Evolutionary conservation across 2,797 vertebrate genomes (phyloP), one percentile per base, ranked within the genome.

Genomic region (Potorous gilbertii): DNA sequence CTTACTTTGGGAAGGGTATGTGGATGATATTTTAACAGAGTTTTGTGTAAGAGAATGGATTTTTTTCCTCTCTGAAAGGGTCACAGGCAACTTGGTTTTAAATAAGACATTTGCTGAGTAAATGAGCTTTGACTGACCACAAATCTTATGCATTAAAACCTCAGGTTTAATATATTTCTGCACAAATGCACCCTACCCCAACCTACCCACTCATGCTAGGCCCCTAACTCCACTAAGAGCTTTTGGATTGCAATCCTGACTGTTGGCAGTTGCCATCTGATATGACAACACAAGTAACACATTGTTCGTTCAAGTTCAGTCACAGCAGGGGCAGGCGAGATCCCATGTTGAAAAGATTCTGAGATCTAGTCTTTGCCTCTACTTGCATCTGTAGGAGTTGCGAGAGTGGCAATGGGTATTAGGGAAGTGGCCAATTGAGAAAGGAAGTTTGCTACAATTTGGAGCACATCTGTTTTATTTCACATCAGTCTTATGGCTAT

Each of bases 401-500:
- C 94, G 94, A 95, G 95, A 94, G 52, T 96, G 97, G 81, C 95
- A 90, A 92, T 97, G 97, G 95, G 93, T 87, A 92, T 95, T 93
- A 87, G 56, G 91, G 93, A 96, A 97, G 97, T 97, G 93, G 91
- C 66, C 94, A 95, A 97, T 95, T 94, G 89, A 16, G 91, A 90
- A 96, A 95, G 28, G 95, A 97, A 95, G 52, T 21, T 94, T 95
- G 95, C 89, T 96, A 90, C 96, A 93, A 98, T 98, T 98, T 98
- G 96, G 94, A 98, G 90, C 97, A 98, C 98, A 98, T 98, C 98
- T 98, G 98, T 97, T 98, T 98, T 97, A 97, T 97, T 98, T 98
- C 97, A 98, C 93, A 97, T 97, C 95, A 96, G 59, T 98, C 92
- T 95, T 97, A 97, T 97, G 97, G 97, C 98, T 98, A 93, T 96